Evolutionary conservation across 1,140 invertebrate genomes (phyloP).

Genomic region (Luehdorfia chinensis): DNA sequence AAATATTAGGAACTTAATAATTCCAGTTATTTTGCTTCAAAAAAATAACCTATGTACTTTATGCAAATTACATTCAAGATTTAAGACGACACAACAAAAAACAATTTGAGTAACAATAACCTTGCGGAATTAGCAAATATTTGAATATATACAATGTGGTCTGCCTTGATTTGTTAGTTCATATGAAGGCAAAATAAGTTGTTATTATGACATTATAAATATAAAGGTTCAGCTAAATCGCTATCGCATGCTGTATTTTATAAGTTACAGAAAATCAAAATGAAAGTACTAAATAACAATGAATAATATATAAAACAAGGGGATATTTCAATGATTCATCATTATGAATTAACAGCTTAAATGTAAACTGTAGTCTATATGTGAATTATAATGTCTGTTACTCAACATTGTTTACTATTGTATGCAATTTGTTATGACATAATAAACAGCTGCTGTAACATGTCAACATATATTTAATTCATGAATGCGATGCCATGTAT

Average conservation of each 20-base stretch:
- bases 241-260: not conserved
- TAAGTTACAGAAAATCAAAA: not conserved
- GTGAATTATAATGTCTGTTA: conserved; percentile 30
- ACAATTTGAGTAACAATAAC: conserved; percentile 34
- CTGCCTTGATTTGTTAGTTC: conserved; percentile 49
- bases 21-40: conserved; percentile 9
- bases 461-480: conserved; percentile 25
- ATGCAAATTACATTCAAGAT: conserved; percentile 17
- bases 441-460: conserved; percentile 46
- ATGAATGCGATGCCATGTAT: conserved; percentile 15
- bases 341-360: conserved; percentile 15
- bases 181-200: conserved; percentile 38
- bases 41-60: conserved; percentile 9
- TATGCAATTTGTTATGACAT: conserved; percentile 58
- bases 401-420: conserved; percentile 61
- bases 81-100: conserved; percentile 14
- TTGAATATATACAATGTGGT: conserved; percentile 54
- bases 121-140: conserved; percentile 60
- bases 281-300: not conserved
- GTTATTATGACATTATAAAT: conserved; percentile 17
- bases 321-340: conserved; percentile 12
- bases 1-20: too few species aligned
- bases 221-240: not conserved
- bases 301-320: not conserved
- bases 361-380: conserved; percentile 20